Percentiles rank a stretch among this genome's conserved stretches.
Evolutionary conservation across 2,113 vertebrate species (phyloP).

Genomic region (Hemibagrus wyckioides): DNA sequence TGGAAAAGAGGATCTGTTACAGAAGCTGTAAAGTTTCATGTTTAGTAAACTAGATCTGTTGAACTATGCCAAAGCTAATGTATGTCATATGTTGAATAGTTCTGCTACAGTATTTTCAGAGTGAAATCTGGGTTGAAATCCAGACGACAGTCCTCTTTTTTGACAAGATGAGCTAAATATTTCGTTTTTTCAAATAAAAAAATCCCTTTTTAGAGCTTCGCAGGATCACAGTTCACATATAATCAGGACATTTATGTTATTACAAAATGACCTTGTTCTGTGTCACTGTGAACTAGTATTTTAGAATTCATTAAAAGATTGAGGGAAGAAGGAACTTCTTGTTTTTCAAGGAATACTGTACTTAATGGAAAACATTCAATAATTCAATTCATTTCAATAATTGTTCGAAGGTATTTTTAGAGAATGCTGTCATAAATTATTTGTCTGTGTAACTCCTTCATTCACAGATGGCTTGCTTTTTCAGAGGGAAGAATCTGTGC

Average conservation of each 20-base stretch:
- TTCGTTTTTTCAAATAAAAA: background rate
- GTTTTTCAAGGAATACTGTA: background rate
- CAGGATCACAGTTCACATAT: background rate
- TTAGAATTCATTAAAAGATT: background rate
- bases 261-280: slow-evolving; percentile 11
- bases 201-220: background rate
- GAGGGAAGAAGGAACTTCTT: background rate
- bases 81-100: background rate
- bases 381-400: background rate
- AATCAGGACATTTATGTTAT: background rate
- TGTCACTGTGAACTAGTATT: background rate
- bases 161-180: background rate
- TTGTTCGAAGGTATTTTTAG: background rate
- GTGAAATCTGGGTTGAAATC: background rate
- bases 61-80: background rate
- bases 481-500: background rate
- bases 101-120: background rate
- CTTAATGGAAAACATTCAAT: background rate
- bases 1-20: background rate
- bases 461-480: background rate
- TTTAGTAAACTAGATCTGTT: background rate
- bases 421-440: background rate
- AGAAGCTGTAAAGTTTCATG: background rate
- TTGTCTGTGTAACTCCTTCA: background rate
- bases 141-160: background rate